A percentile compares a stretch with the other conserved stretches of the same genome.
Evolutionary conservation across 2,113 vertebrate genomes (phyloP).

Genomic region (Madoqua kirkii): DNA sequence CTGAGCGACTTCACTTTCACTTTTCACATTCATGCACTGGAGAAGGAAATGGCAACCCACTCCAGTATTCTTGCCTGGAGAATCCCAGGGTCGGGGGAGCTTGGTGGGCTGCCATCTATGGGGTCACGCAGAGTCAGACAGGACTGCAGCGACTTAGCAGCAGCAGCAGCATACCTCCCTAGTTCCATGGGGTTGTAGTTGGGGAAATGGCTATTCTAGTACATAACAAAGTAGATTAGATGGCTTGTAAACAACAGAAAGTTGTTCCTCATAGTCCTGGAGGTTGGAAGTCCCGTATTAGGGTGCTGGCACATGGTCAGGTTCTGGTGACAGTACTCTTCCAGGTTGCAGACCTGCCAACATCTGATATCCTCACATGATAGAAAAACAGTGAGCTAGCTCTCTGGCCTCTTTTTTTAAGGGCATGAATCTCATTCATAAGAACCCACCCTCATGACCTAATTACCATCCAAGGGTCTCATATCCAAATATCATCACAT

Average conservation of each 20-base stretch:
- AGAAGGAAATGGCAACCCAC: too few species aligned
- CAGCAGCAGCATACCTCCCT: not conserved
- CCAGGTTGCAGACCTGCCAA: not conserved
- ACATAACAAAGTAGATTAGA: not conserved
- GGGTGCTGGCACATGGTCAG: not conserved
- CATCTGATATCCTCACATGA: not conserved
- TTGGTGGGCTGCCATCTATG: too few species aligned
- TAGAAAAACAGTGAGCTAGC: not conserved
- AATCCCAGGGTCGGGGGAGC: too few species aligned
- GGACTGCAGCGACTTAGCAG: too few species aligned
- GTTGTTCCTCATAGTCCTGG: not conserved
- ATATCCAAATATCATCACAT: not conserved
- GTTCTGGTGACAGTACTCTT: not conserved
- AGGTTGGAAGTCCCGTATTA: not conserved
- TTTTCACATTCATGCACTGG: too few species aligned
- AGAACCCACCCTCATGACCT: not conserved
- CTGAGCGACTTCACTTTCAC: too few species aligned
- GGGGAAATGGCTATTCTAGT: not conserved
- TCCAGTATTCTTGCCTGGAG: too few species aligned
- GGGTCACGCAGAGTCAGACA: too few species aligned
- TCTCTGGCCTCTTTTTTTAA: not conserved
- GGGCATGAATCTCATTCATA: not conserved
- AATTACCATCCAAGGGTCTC: not conserved
- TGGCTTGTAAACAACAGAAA: not conserved
- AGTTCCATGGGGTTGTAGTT: not conserved